Conservation (phyloP, 1,140 invertebrate species). For the Brachionus angularis region DNA sequence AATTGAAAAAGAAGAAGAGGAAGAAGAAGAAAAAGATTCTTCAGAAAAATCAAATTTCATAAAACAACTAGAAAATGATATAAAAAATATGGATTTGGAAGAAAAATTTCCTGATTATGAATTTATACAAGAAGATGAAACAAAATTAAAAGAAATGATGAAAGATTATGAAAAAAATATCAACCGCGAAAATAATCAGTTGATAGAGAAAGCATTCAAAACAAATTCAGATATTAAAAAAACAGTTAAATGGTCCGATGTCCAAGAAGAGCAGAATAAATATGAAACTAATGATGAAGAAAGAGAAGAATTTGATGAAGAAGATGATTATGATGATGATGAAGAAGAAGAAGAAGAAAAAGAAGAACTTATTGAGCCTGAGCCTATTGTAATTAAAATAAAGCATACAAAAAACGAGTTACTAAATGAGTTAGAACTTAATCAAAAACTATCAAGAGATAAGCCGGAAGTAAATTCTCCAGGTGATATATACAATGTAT, state of each 20-base stretch:
- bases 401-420: background rate
- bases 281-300: background rate
- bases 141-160: background rate
- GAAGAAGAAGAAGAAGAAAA: background rate
- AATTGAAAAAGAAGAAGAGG: background rate
- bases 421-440: background rate
- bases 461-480: slow-evolving; percentile 29
- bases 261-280: background rate
- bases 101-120: slow-evolving; percentile 29
- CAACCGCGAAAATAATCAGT: slow-evolving; percentile 1
- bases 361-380: background rate
- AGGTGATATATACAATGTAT: slow-evolving; percentile 17
- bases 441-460: background rate
- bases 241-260: slow-evolving; percentile 35
- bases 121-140: background rate
- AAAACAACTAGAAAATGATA: background rate
- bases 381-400: slow-evolving; percentile 15
- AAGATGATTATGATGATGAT: background rate
- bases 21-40: background rate
- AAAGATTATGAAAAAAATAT: slow-evolving; percentile 4
- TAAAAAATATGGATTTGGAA: slow-evolving; percentile 9
- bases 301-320: background rate
- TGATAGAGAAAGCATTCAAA: slow-evolving; percentile 3
- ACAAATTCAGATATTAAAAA: slow-evolving; percentile 7
- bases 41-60: background rate